These are phyloP conservation scores for Lordiphosa stackelbergi DNA, from an alignment of 1,140 invertebrate genomes.

Conservation along the genomic window DNA sequence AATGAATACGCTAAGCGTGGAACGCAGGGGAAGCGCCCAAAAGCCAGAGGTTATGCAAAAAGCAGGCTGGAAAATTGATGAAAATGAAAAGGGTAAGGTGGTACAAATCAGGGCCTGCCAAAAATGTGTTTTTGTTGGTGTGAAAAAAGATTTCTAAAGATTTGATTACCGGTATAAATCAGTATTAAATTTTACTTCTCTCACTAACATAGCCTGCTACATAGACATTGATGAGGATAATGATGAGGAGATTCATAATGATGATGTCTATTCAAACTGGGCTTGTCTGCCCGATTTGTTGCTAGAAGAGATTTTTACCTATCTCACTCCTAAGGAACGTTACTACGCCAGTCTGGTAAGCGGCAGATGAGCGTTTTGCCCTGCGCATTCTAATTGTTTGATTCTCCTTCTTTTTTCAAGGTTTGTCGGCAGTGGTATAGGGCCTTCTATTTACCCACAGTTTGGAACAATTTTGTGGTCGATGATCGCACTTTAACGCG, in stretches of 20 bases:
- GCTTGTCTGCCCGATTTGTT: slow-evolving; percentile 85
- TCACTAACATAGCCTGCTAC: slow-evolving; percentile 78
- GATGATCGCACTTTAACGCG: slow-evolving; percentile 86
- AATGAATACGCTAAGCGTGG: slow-evolving; percentile 37
- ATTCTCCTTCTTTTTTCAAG: slow-evolving; percentile 21
- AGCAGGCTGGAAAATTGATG: slow-evolving; percentile 80
- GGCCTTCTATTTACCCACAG: slow-evolving; percentile 85
- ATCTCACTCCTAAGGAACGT: slow-evolving; percentile 83
- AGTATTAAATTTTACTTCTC: neutral
- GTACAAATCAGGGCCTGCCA: too few relatives aligned
- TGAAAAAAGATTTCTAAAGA: too few relatives aligned
- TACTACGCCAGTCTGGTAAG: slow-evolving; percentile 88
- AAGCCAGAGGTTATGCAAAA: slow-evolving; percentile 69
- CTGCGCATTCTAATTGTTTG: too few relatives aligned
- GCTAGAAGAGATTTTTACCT: slow-evolving; percentile 87
- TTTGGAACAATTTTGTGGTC: slow-evolving; percentile 86
- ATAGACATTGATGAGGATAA: slow-evolving; percentile 80
- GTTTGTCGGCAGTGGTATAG: slow-evolving; percentile 81
- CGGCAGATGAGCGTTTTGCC: neutral
- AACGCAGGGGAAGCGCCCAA: slow-evolving; percentile 42
- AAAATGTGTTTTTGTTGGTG: too few relatives aligned
- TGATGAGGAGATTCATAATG: slow-evolving; percentile 59
- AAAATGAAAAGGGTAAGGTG: slow-evolving; percentile 79
- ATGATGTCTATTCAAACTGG: slow-evolving; percentile 81
- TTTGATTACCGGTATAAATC: too few relatives aligned